These are phyloP conservation scores for Pseudochirops corinnae DNA, from an alignment of 2,797 vertebrate species.

Conservation along the genomic window DNA sequence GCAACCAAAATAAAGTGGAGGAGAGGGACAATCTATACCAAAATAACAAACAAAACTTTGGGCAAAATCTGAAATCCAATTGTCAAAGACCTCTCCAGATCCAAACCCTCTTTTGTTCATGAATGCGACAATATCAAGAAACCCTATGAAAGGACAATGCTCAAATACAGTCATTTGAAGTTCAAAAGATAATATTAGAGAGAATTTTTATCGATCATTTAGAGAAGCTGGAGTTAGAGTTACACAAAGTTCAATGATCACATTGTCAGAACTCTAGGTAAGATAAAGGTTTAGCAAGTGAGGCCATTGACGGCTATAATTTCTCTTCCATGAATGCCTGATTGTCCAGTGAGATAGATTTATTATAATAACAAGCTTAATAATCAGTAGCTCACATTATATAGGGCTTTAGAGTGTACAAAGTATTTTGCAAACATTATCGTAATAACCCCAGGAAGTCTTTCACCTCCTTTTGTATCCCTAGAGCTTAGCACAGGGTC, in stretches of 20 bases:
- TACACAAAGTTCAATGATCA: slow-evolving; percentile 26
- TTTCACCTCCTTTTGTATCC: not conserved
- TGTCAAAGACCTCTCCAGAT: not conserved
- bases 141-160: not conserved
- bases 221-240: slow-evolving; percentile 33
- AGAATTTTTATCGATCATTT: slow-evolving; percentile 53
- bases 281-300: not conserved
- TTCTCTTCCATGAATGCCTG: not conserved
- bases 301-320: not conserved
- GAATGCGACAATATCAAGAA: not conserved
- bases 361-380: not conserved
- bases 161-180: slow-evolving; percentile 2
- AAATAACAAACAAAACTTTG: slow-evolving; percentile 54
- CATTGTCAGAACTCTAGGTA: slow-evolving; percentile 43
- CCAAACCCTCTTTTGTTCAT: not conserved
- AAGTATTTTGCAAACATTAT: not conserved
- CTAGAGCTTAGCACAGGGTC: not conserved
- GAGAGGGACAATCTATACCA: not conserved
- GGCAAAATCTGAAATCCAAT: slow-evolving; percentile 34
- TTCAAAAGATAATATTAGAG: slow-evolving; percentile 13
- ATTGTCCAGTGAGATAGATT: not conserved
- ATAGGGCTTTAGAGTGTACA: not conserved
- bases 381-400: not conserved
- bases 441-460: not conserved
- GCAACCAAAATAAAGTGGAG: not conserved